Evolutionary conservation across 2,113 vertebrate genomes (phyloP), one percentile per base, ranked within the genome.

Genomic region (Acanthochromis polyacanthus): DNA sequence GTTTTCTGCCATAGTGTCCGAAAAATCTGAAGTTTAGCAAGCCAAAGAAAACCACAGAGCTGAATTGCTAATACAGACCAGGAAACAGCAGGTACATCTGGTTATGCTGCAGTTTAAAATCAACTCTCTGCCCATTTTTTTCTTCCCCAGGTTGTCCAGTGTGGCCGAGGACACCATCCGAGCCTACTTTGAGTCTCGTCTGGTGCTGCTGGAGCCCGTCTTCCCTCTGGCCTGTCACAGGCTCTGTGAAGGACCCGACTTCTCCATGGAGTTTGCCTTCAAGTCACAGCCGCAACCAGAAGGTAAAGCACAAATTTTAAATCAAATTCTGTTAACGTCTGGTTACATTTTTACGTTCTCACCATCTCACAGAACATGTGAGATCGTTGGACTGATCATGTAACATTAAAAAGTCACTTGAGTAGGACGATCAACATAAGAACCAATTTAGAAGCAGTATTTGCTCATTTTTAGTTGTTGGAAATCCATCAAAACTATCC

Each of bases 181-280:
- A 79, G 90, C 94, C 1, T 99, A 98, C 52, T 99, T 99, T 82
- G 98, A 99, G 93, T 88, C 95, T 3, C 96, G 96, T 0, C 95
- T 99, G 76, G 87, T 81, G 61, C 83, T 99, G 28, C 86, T 99
- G 86, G 98, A 99, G 82, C 95, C 97, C 0, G 84, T 98, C 60
- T 99, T 99, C 71, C 97, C 97, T 55, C 89, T 99, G 53, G 97
- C 97, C 0, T 99, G 98, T 84, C 98, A 99, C 79, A 93, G 97
- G 40, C 96, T 99, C 22, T 99, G 98, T 16, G 98, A 99, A 58
- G 97, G 98, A 28, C 97, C 97, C 1, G 96, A 99, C 81, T 99
- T 98, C 66, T 96, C 96, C 40, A 90, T 92, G 2, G 97, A 99
- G 79, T 99, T 99, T 75, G 93, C 87, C 88, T 98, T 97, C 56